Percentiles rank a stretch among this genome's conserved stretches.
These are phyloP conservation scores for Agriopis aurantiaria DNA, from an alignment of 2,888 invertebrate species.

Conservation along the genomic window DNA sequence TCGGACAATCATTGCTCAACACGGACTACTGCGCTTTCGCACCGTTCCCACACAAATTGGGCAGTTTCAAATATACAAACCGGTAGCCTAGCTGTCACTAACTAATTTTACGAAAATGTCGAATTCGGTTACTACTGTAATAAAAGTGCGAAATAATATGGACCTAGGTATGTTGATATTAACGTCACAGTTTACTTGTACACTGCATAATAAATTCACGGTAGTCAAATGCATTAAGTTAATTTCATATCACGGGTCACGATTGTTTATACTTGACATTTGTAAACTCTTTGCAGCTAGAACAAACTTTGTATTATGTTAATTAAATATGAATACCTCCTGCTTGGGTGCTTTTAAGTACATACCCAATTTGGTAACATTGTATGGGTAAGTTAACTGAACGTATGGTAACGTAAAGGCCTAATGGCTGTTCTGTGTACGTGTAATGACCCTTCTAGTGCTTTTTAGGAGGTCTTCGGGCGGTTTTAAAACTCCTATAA, in stretches of 20 bases:
- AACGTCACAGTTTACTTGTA: not conserved
- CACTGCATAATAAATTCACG: constrained; percentile 1
- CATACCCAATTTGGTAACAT: not conserved
- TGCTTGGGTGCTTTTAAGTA: not conserved
- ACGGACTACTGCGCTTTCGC: too few species aligned
- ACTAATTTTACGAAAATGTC: too few species aligned
- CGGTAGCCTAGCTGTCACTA: too few species aligned
- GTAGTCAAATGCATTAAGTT: not conserved
- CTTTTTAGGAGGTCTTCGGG: not conserved
- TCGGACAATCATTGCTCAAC: too few species aligned
- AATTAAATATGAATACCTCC: not conserved
- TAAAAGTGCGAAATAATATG: too few species aligned
- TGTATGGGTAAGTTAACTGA: not conserved
- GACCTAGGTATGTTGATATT: too few species aligned
- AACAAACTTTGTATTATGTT: constrained; percentile 4
- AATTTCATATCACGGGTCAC: constrained; percentile 10
- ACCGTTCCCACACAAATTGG: too few species aligned
- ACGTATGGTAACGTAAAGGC: too few species aligned
- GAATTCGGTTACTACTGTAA: too few species aligned
- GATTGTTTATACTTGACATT: constrained; percentile 1
- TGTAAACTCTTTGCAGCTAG: not conserved
- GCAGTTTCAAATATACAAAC: too few species aligned
- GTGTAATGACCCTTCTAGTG: not conserved
- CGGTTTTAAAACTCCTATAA: not conserved
- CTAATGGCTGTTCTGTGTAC: not conserved